Evolutionary conservation across 1,140 invertebrate genomes (phyloP).

Genomic region (Anagrus nilaparvatae): DNA sequence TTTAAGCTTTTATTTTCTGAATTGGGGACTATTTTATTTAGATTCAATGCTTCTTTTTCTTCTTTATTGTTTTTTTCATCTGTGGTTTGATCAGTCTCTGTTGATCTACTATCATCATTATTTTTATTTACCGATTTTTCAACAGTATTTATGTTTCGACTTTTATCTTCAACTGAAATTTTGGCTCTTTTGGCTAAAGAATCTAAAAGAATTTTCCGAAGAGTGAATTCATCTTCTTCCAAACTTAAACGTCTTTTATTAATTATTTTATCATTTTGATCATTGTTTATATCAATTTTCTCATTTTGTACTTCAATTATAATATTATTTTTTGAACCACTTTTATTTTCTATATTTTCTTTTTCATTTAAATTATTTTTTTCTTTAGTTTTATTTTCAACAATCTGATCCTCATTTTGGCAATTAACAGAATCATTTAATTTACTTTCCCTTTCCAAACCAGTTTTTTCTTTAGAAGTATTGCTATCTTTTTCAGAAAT

Average conservation of each 20-base stretch:
- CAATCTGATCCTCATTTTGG: neutral
- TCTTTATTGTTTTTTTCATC: too few relatives aligned
- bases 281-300: neutral
- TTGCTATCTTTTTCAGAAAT: too few relatives aligned
- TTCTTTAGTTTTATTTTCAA: neutral
- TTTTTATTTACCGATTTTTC: neutral
- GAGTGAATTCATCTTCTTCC: slow-evolving; percentile 36
- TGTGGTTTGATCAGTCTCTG: neutral
- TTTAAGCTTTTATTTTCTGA: too few relatives aligned
- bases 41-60: slow-evolving; percentile 11
- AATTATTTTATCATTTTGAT: neutral
- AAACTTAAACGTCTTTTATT: slow-evolving; percentile 23
- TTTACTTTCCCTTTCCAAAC: neutral
- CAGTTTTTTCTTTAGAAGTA: too few relatives aligned
- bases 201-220: slow-evolving; percentile 33
- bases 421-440: neutral
- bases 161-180: too few relatives aligned
- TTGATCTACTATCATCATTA: neutral
- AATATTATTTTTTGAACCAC: neutral
- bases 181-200: slow-evolving; percentile 30
- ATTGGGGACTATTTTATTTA: too few relatives aligned
- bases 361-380: neutral
- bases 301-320: neutral
- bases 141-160: too few relatives aligned
- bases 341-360: neutral